These are phyloP conservation scores for Oxyscelio sp. DNA, from an alignment of 2,888 invertebrate species.

Conservation along the genomic window DNA sequence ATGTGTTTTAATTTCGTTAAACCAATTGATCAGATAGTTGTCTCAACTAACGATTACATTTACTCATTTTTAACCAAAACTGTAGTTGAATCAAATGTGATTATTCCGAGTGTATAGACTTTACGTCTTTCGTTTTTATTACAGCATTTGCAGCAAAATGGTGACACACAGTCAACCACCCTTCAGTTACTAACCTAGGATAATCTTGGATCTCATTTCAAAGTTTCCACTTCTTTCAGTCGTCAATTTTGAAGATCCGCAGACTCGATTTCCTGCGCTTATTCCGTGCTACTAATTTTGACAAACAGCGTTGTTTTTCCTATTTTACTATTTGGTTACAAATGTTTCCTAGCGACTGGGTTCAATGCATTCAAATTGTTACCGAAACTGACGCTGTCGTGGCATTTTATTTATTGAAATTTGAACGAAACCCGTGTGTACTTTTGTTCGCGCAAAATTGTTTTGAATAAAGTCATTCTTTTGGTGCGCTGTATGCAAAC, in stretches of 20 bases:
- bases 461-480: constrained; percentile 56
- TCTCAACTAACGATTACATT: no score
- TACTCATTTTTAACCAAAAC: no score
- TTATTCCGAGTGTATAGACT: no score
- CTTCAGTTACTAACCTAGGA: constrained; percentile 67
- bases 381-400: constrained; percentile 46
- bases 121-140: no score
- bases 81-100: no score
- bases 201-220: constrained; percentile 45
- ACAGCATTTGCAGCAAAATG: not conserved
- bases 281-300: constrained; percentile 15
- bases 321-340: not conserved
- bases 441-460: constrained; percentile 50
- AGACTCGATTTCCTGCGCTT: constrained; percentile 26
- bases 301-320: constrained; percentile 19
- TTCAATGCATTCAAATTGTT: constrained; percentile 59
- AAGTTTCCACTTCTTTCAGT: constrained; percentile 46
- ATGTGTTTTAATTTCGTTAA: no score
- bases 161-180: constrained; percentile 49
- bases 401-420: constrained; percentile 67
- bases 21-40: no score
- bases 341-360: not conserved
- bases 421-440: constrained; percentile 39
- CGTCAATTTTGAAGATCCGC: constrained; percentile 39
- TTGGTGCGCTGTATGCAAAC: constrained; percentile 51